Evolutionary conservation across 2,888 invertebrate genomes (phyloP), one percentile per base, ranked within the genome.

Genomic region (Euzetes globulus): DNA sequence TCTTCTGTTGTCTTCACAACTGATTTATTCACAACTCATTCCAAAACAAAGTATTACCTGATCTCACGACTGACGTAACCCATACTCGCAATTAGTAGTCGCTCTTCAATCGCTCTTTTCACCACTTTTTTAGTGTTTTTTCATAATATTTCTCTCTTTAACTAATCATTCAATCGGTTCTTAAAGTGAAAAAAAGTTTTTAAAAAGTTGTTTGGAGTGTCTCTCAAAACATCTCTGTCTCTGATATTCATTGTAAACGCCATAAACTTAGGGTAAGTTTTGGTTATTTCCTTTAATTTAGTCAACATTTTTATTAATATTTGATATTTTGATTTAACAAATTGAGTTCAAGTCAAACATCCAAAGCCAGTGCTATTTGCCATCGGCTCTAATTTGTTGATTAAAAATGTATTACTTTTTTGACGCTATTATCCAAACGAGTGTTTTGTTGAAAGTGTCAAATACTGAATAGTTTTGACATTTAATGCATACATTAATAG

Each of bases 51-150:
- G 29, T 29, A 63, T 63, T 63, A 63, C 63, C 33, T 63, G 63
- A 63, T 63, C 63, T 63, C 63, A 63, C 33, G n/a, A 22, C 22
- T 63, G 63, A 63, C 63, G n/a, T n/a, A 63, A 63, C 33, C 27
- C 63, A 63, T 17, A 63, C 63, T 29, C 33, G 9, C 5, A 4
- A 17, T 29, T 25, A 29, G 17, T 4, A 50, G 50, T 50, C 50
- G n/a, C 50, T 50, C 15, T n/a, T 15, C 15, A 50, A 7, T n/a
- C n/a, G n/a, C n/a, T n/a, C n/a, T 50, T n/a, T 50, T n/a, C n/a
- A n/a, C 50, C 4, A 50, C n/a, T n/a, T 50, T 50, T 50, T n/a
- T 15, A 50, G 15, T 50, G 50, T 7, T n/a, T 50, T n/a, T 50
- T 50, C 50, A 50, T 50, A n/a, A 33, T 33, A 33, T 33, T 33